Percentiles rank a stretch among this genome's conserved stretches.
These are phyloP conservation scores for Anguilla megastoma DNA, from an alignment of 2,797 vertebrate species.

Conservation along the genomic window DNA sequence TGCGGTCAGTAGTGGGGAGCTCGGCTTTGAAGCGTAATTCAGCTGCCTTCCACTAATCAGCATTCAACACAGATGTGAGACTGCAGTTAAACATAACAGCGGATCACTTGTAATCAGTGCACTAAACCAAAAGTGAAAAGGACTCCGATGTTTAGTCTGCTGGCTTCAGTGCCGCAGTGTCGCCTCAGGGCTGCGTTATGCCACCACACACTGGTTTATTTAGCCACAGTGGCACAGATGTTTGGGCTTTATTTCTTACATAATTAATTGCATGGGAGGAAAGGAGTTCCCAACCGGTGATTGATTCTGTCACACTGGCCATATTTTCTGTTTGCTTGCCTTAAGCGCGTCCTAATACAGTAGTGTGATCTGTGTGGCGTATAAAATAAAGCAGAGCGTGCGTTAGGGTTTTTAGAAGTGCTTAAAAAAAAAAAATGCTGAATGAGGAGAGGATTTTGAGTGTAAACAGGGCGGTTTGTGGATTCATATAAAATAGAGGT, in stretches of 20 bases:
- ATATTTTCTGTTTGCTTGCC: neutral
- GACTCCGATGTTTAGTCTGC: neutral
- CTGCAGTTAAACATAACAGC: neutral
- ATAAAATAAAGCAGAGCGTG: neutral
- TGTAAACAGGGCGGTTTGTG: too few relatives aligned
- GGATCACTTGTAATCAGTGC: neutral
- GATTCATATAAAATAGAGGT: too few relatives aligned
- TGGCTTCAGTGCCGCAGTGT: neutral
- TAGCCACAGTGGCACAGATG: neutral
- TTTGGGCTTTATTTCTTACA: neutral
- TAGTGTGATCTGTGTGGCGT: neutral
- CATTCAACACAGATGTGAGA: neutral
- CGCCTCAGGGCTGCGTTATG: neutral
- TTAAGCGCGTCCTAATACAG: neutral
- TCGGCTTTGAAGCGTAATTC: neutral
- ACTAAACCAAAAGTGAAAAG: neutral
- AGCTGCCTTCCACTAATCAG: neutral
- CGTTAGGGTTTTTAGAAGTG: neutral
- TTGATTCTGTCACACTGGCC: neutral
- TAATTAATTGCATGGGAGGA: conserved; percentile 14
- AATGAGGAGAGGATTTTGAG: too few relatives aligned
- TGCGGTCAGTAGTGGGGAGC: neutral
- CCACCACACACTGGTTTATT: neutral
- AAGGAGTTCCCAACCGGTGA: neutral
- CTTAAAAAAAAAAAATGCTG: too few relatives aligned